phyloP scores from a whole-genome alignment of 1,140 invertebrate genomes.

The Chironomus striatipennis region DNA sequence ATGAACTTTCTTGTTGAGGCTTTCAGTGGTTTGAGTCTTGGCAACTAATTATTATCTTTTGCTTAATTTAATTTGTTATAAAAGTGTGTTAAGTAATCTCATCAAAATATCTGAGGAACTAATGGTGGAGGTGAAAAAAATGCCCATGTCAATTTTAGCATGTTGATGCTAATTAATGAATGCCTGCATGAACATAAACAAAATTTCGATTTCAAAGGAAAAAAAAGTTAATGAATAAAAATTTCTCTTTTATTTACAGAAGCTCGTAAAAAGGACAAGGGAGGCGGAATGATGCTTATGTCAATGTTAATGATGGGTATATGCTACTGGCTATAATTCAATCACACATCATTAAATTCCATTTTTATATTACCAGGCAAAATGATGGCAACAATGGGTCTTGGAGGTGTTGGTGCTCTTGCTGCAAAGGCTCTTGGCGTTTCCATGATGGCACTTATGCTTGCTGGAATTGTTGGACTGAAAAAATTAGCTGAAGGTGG shows the following conservation, averaged over 20 bases:
- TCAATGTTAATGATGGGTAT: slow-evolving; percentile 65
- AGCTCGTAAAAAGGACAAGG: slow-evolving; percentile 47
- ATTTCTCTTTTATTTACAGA: slow-evolving; percentile 36
- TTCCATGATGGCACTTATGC: slow-evolving; percentile 60
- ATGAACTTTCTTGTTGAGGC: too few relatives aligned
- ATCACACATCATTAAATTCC: not conserved
- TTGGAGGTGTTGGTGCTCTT: slow-evolving; percentile 58
- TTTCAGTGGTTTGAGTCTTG: too few relatives aligned
- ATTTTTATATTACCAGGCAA: slow-evolving; percentile 37
- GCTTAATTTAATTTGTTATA: too few relatives aligned
- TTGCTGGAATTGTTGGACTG: slow-evolving; percentile 59
- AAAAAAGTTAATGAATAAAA: too few relatives aligned
- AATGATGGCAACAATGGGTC: slow-evolving; percentile 59
- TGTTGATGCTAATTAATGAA: too few relatives aligned
- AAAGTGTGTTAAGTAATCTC: too few relatives aligned
- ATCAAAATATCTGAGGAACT: too few relatives aligned
- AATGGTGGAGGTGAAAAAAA: too few relatives aligned
- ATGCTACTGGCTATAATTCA: slow-evolving; percentile 28
- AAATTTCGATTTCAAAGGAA: too few relatives aligned
- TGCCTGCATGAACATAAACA: too few relatives aligned
- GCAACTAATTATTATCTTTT: too few relatives aligned
- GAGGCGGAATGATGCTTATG: slow-evolving; percentile 47
- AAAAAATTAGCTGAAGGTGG: slow-evolving; percentile 57
- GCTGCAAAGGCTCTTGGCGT: slow-evolving; percentile 61
- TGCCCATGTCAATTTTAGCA: too few relatives aligned